phyloP scores from a whole-genome alignment of 2,888 invertebrate genomes.

The Opisthograptis luteolata region DNA sequence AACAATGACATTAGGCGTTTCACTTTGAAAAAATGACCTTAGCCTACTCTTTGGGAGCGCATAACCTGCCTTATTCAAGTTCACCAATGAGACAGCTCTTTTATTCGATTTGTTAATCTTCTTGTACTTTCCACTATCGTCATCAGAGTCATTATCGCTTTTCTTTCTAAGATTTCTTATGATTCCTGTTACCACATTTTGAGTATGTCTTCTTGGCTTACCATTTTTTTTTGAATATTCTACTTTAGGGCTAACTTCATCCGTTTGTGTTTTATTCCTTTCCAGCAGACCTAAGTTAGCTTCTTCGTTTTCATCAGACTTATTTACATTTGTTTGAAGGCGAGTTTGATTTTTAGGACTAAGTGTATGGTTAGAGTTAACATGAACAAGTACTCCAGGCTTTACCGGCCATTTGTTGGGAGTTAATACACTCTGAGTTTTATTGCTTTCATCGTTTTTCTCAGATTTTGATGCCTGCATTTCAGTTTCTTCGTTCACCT shows the following conservation, averaged over 20 bases:
- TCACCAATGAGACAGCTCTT: conserved; percentile 71
- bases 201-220: conserved; percentile 60
- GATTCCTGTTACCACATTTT: conserved; percentile 67
- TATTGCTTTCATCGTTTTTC: conserved; percentile 54
- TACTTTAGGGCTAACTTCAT: conserved; percentile 48
- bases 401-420: conserved; percentile 93
- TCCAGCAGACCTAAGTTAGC: conserved; percentile 73
- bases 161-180: conserved; percentile 69
- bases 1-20: conserved; percentile 77
- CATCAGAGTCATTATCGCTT: conserved; percentile 69
- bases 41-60: conserved; percentile 67
- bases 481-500: conserved; percentile 49
- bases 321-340: conserved; percentile 56
- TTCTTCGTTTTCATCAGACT: conserved; percentile 48
- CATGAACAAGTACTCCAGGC: conserved; percentile 94
- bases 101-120: conserved; percentile 79
- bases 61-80: conserved; percentile 67
- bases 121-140: conserved; percentile 76
- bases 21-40: conserved; percentile 75
- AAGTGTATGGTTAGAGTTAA: conserved; percentile 91
- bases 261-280: conserved; percentile 57
- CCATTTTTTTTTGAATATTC: conserved; percentile 73
- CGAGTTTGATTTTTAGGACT: conserved; percentile 83
- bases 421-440: conserved; percentile 69
- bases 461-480: conserved; percentile 54